Base-by-base conservation (phyloP, 2,797 vertebrate genomes). In the Sebastes wilsoni region DNA sequence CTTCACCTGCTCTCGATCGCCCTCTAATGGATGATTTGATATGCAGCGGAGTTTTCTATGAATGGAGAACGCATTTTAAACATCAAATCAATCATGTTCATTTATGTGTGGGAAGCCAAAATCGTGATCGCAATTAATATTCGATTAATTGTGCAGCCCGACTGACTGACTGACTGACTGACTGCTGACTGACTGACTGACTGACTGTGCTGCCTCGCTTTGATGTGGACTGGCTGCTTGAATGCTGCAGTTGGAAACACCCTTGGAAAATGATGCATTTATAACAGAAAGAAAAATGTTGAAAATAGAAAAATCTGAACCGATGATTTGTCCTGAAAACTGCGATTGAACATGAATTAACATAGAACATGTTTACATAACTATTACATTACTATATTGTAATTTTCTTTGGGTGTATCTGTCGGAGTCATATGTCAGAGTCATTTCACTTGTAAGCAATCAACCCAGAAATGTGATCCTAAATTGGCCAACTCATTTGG, bases 391-490 rank as follows among this genome's bases (percentile, higher is more conserved):
- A 52, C 14, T 28, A 12, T 3, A 12, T 36, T 36, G 30, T 80
- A 75, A 86, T 95, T 95, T 95, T 95, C 94, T 93, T 75, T 81
- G 93, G 94, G 95, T 95, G 94, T 94, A 70, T 84, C 79, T 82
- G 67, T 92, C 84, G 67, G 75, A 79, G 59, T 78, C 89, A 61
- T 89, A 81, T 78, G 65, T 92, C 86, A 91, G 91, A 95, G 94
- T 94, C 94, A 92, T 83, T 95, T 92, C 91, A 93, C 92, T 74
- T 71, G 71, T 54, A 65, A 69, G 38, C 55, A 80, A 14, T 20
- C 16, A 23, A 2, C 42, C 12, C 22, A 61, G 8, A 66, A 38
- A 66, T 20, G 3, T 49, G 46, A 18, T 52, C 46, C 10, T 75
- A 27, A 52, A 72, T 73, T 76, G 64, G 42, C 49, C 52, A 2